Conservation (phyloP, 2,113 vertebrate species). For the Phaethornis superciliosus region DNA sequence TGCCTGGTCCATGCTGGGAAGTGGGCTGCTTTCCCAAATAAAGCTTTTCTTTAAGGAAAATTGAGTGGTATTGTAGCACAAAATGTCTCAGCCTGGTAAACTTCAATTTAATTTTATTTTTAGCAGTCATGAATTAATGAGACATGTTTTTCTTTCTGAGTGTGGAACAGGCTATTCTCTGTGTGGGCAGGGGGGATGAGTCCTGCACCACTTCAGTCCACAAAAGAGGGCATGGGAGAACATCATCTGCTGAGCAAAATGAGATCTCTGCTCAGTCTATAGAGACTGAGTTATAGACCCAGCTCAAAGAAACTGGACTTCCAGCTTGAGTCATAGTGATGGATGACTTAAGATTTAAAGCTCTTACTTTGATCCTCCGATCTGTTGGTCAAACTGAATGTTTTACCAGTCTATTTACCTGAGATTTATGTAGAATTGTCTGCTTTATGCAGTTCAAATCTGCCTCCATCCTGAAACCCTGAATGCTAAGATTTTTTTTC, state of each 20-base stretch:
- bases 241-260: not conserved
- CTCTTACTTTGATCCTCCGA: not conserved
- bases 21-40: not conserved
- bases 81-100: constrained; percentile 36
- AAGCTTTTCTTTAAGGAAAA: not conserved
- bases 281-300: not conserved
- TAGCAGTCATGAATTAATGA: not conserved
- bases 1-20: not conserved
- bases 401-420: not conserved
- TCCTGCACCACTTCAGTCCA: not conserved
- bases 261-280: not conserved
- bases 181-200: not conserved
- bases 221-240: not conserved
- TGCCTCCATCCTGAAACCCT: not conserved
- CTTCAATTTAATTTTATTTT: constrained; percentile 41
- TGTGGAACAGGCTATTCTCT: not conserved
- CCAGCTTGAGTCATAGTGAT: not conserved
- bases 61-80: not conserved
- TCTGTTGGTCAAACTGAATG: not conserved
- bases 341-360: not conserved
- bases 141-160: not conserved
- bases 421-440: not conserved
- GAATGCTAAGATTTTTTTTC: not conserved
- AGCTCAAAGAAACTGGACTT: not conserved
- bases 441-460: not conserved